Base-by-base conservation (phyloP, 2,113 vertebrate species). In the Syngnathoides biaculeatus region DNA sequence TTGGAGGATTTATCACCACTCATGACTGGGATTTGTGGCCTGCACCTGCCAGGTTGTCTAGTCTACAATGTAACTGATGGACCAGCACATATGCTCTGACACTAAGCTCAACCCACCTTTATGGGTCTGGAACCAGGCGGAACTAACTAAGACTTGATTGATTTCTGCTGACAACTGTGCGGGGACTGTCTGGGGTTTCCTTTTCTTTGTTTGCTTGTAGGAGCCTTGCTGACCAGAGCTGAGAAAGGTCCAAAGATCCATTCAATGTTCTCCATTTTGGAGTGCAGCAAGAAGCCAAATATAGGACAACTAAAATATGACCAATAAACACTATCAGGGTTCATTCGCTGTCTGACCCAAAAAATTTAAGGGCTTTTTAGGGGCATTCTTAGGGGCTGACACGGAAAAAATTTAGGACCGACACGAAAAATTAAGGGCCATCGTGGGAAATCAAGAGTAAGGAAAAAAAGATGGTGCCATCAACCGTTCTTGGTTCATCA, bases 21-120 rank as follows among this genome's bases (percentile, higher is more conserved):
- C 73, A 55, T 75, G 75, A 80, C 79, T 72, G 65, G 77, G 86
- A 78, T 84, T 81, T 82, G 63, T 40, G 65, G 65, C 66, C 58
- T 14, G 6, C 62, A 64, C 68, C 60, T 71, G 78, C 65, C 61
- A 58, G 1, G 38, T 4, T 5, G 20, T 13, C 65, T 6, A 11
- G 67, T 71, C 57, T n/a, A 67, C 1, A 10, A n/a, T 58, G 39
- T 58, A 27, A 75, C 59, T 72, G 80, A 74, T 20, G 66, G 74
- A 27, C 0, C 42, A 55, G 47, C 45, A 68, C 76, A 52, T 13
- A 5, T 3, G 60, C 52, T n/a, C 56, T 2, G 75, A 82, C 74
- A 5, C 68, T 68, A 66, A 81, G 64, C 83, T 63, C 43, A 66
- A 79, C 64, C 64, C 74, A 10, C 55, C 39, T 26, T 62, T 63